These are phyloP conservation scores for Peribatodes rhomboidaria DNA, from an alignment of 2,888 invertebrate genomes.

Conservation along the genomic window DNA sequence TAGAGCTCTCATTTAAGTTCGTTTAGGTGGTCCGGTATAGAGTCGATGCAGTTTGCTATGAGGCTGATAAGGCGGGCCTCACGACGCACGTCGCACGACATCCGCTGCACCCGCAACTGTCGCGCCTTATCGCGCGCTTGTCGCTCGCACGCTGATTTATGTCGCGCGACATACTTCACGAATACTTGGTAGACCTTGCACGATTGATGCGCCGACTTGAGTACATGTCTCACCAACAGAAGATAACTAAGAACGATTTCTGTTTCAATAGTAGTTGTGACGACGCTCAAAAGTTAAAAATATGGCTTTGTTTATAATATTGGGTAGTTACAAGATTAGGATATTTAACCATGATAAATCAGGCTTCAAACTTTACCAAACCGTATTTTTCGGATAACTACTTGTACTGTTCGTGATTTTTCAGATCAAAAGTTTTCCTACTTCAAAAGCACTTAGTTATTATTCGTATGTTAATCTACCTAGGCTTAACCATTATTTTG, in stretches of 20 bases:
- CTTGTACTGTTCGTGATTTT: too few relatives aligned
- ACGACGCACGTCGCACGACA: conserved; percentile 23
- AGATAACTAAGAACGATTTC: neutral
- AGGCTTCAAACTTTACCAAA: too few relatives aligned
- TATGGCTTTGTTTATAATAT: too few relatives aligned
- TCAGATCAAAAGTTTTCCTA: too few relatives aligned
- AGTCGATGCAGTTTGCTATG: conserved; percentile 7
- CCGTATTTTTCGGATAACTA: too few relatives aligned
- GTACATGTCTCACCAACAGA: neutral
- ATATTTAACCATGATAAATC: too few relatives aligned
- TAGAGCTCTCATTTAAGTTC: neutral
- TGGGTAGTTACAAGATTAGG: too few relatives aligned
- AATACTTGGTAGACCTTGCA: conserved; percentile 28
- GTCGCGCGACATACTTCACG: conserved; percentile 38
- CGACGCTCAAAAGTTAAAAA: too few relatives aligned
- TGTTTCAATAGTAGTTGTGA: neutral
- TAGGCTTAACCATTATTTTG: too few relatives aligned
- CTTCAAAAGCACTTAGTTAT: too few relatives aligned
- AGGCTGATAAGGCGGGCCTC: conserved; percentile 25
- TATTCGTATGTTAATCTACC: too few relatives aligned
- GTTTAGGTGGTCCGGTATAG: neutral
- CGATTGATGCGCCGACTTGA: conserved; percentile 10
- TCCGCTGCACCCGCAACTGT: conserved; percentile 23
- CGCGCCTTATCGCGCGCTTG: conserved; percentile 51
- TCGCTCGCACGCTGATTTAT: conserved; percentile 58